A percentile compares a stretch with the other conserved stretches of the same genome.
Conservation (phyloP, 1,140 invertebrate genomes). For the Catajapyx aquilonaris region DNA sequence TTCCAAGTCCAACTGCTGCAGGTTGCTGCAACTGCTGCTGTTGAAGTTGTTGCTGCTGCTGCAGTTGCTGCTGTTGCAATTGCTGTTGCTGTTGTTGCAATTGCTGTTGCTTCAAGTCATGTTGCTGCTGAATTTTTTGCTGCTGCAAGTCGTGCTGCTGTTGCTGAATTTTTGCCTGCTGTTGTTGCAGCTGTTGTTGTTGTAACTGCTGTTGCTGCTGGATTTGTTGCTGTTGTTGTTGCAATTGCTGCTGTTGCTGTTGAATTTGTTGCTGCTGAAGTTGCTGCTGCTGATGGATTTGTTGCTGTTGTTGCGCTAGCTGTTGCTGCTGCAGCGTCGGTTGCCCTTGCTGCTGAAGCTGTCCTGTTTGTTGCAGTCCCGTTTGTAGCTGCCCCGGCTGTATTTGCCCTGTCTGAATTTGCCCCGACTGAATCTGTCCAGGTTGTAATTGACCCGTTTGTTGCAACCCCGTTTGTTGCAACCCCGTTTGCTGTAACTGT, state of each 20-base stretch:
- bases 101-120: constrained; percentile 8
- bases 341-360: constrained; percentile 7
- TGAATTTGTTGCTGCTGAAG: constrained; percentile 8
- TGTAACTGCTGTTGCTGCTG: neutral
- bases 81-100: constrained; percentile 7
- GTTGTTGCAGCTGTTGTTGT: constrained; percentile 2
- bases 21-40: constrained; percentile 4
- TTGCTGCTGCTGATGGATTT: constrained; percentile 8
- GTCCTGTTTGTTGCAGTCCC: neutral
- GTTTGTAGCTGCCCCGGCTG: constrained; percentile 3
- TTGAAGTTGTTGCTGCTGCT: constrained; percentile 11
- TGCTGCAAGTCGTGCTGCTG: constrained; percentile 8
- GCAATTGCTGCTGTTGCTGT: constrained; percentile 9
- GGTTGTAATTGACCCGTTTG: constrained; percentile 2
- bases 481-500: constrained; percentile 4
- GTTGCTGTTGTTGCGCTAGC: constrained; percentile 5
- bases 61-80: constrained; percentile 7
- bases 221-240: constrained; percentile 4
- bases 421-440: neutral
- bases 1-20: constrained; percentile 8
- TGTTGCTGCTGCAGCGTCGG: constrained; percentile 5
- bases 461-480: constrained; percentile 5
- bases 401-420: constrained; percentile 2
- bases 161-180: neutral
- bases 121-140: constrained; percentile 2